Evolutionary conservation across 2,113 vertebrate species (phyloP).

Genomic region (Accipiter cooperii): DNA sequence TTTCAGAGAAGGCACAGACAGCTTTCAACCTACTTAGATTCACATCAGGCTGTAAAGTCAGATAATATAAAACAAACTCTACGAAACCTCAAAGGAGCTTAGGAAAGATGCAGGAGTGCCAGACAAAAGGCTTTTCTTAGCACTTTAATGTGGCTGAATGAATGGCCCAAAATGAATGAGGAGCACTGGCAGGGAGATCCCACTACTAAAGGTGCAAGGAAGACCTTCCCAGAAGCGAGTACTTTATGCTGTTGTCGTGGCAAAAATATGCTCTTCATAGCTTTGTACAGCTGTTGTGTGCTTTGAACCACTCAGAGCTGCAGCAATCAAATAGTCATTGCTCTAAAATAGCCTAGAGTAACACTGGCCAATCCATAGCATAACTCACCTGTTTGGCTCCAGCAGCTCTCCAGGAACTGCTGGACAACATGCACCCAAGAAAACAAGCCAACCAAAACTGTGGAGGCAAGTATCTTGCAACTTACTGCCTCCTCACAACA

Average conservation of each 20-base stretch:
- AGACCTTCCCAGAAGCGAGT: neutral
- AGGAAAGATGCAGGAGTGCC: neutral
- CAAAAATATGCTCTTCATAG: neutral
- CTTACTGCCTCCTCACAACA: neutral
- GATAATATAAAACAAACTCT: neutral
- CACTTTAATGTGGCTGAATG: neutral
- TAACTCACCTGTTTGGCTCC: neutral
- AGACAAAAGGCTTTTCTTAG: neutral
- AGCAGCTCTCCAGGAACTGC: neutral
- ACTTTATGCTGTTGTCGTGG: fast-evolving
- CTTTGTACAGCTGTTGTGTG: neutral
- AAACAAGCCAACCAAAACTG: neutral
- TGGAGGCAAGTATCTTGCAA: neutral
- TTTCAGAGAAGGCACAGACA: neutral
- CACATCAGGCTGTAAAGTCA: neutral
- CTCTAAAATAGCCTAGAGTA: neutral
- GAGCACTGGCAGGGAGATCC: neutral
- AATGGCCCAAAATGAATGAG: neutral
- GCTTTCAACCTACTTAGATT: neutral
- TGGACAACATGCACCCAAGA: neutral
- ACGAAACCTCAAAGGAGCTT: neutral
- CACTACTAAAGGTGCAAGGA: no score
- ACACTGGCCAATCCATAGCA: neutral
- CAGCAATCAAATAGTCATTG: neutral
- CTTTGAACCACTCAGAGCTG: neutral